These are phyloP conservation scores for Pitta sordida DNA, from an alignment of 2,113 vertebrate species.

Conservation along the genomic window DNA sequence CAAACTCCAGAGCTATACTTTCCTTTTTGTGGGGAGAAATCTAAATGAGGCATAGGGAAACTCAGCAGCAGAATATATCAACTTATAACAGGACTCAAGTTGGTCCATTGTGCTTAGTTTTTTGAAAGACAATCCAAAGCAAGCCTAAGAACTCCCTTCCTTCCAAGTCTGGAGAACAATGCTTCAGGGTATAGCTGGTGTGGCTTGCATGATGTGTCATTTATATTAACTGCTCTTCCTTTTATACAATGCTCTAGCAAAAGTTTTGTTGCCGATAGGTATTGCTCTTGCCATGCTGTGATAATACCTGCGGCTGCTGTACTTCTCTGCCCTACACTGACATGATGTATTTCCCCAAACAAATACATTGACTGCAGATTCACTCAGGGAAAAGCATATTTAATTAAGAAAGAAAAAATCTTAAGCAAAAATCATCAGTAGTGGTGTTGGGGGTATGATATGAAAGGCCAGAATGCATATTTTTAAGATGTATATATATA, in stretches of 20 bases:
- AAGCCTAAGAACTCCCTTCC: background rate
- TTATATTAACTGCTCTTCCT: background rate
- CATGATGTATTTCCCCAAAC: background rate
- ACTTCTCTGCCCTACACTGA: background rate
- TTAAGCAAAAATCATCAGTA: background rate
- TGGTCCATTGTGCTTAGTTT: background rate
- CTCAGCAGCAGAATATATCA: background rate
- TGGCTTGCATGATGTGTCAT: background rate
- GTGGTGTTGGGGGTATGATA: background rate
- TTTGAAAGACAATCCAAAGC: background rate
- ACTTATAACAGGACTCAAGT: background rate
- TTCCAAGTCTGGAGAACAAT: background rate
- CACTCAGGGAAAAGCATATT: background rate
- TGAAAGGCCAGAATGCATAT: background rate
- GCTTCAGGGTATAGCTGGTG: background rate
- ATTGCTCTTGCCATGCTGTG: background rate
- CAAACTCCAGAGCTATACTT: background rate
- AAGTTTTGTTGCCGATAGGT: background rate
- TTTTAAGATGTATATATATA: background rate
- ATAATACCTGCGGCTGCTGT: background rate
- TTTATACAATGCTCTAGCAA: background rate
- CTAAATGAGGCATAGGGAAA: background rate
- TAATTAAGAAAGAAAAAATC: background rate
- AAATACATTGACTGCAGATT: background rate
- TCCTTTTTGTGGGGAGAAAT: background rate